Evolutionary conservation across 1,140 invertebrate genomes (phyloP), one percentile per base, ranked within the genome.

Genomic region (Musca domestica): DNA sequence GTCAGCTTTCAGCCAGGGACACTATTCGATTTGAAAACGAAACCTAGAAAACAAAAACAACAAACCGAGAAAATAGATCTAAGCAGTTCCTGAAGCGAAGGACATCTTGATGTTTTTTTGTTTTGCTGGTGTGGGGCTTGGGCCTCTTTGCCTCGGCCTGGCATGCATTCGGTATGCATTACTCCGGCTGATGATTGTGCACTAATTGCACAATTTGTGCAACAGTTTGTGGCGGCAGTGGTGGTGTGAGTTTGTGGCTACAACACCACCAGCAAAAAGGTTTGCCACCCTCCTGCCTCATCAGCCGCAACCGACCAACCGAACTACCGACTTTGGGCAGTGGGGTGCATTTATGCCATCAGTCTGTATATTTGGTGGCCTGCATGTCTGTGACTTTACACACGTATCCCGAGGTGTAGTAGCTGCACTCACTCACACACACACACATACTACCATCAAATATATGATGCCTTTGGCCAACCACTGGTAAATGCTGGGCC

Each of bases 121-220:
- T n/a, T n/a, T 17, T 41, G 27, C 7, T 61, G 27, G 12, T 19
- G 34, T 56, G 52, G 10, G 30, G 56, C 34, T 34, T 17, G 54
- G 27, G 9, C 27, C 9, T 30, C 27, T 30, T 30, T 30, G 27
- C 27, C 9, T 30, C 14, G 27, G 34, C 4, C 10, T 41, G 34
- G 34, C 34, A 30, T 58, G 56, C 27, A 34, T 27, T 56, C 15
- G 56, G 56, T 61, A 61, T 61, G 19, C 56, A 61, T 61, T 61
- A 61, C 56, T 61, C 14, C 12, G 34, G 56, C 56, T 34, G 56
- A 61, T 61, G 56, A 61, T 61, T 61, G 56, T 61, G 56, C 56
- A 61, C 56, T 61, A 61, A 61, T 61, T 61, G 56, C 56, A 61
- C 56, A 61, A 61, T 61, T 61, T 61, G 56, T 61, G 56, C 56